phyloP scores from a whole-genome alignment of 1,140 invertebrate species.

The Lordiphosa stackelbergi region DNA sequence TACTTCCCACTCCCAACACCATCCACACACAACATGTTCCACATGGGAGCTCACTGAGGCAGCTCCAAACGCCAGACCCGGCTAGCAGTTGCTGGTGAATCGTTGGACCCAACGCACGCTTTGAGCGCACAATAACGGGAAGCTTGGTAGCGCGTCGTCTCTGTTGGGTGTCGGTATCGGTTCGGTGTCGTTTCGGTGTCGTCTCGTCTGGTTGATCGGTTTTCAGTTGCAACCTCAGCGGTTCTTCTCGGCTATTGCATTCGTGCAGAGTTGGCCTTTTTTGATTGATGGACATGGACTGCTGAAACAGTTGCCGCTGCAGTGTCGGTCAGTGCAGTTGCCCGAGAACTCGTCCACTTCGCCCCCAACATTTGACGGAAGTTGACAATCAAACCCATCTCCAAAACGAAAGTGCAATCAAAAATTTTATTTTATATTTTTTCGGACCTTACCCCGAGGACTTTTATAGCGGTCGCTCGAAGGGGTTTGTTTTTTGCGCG shows the following conservation, averaged over 20 bases:
- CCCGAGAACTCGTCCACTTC: slow-evolving; percentile 10
- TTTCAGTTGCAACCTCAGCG: slow-evolving; percentile 37
- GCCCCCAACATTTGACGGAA: slow-evolving; percentile 4
- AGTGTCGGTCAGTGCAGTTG: slow-evolving; percentile 56
- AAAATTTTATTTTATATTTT: slow-evolving; percentile 42
- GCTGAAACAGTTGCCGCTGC: slow-evolving; percentile 40
- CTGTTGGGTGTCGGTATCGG: slow-evolving; percentile 15
- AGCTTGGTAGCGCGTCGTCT: slow-evolving; percentile 20
- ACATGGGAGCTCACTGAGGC: slow-evolving; percentile 36
- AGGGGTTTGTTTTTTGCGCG: slow-evolving; percentile 24
- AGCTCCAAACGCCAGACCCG: slow-evolving; percentile 33
- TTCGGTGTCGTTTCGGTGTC: slow-evolving; percentile 15
- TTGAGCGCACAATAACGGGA: slow-evolving; percentile 24
- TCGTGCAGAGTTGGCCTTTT: slow-evolving; percentile 40
- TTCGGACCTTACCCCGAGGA: slow-evolving; percentile 21
- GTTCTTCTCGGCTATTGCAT: slow-evolving; percentile 46
- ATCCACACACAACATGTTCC: slow-evolving; percentile 39
- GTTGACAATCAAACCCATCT: slow-evolving; percentile 15
- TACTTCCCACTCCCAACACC: slow-evolving; percentile 35
- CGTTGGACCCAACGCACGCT: slow-evolving; percentile 52
- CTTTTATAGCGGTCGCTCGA: slow-evolving; percentile 59
- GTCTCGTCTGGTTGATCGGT: slow-evolving; percentile 33
- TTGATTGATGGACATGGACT: slow-evolving; percentile 58
- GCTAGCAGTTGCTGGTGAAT: slow-evolving; percentile 57
- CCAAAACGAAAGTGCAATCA: slow-evolving; percentile 38